Percentiles rank a stretch among this genome's conserved stretches.
phyloP scores from a whole-genome alignment of 2,113 vertebrate genomes.

The Tautogolabrus adspersus region DNA sequence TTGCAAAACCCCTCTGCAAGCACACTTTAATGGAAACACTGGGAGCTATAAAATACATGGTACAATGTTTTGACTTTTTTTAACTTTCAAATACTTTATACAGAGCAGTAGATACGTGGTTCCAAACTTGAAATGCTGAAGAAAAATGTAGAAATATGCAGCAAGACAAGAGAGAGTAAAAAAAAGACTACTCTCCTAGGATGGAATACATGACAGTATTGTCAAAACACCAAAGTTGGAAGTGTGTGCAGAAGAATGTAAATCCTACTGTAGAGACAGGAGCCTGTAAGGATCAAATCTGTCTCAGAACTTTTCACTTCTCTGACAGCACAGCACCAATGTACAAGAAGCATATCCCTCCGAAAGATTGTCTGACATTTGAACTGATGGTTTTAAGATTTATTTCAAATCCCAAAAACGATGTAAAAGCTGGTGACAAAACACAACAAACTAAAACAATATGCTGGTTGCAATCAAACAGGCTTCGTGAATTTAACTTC shows the following conservation, averaged over 20 bases:
- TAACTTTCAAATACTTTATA: constrained; percentile 1
- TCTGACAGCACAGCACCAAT: constrained; percentile 26
- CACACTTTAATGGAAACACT: constrained; percentile 38
- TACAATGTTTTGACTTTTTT: constrained; percentile 29
- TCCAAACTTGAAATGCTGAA: constrained; percentile 11
- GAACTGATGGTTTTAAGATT: not conserved
- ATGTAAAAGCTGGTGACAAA: not conserved
- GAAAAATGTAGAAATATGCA: not conserved
- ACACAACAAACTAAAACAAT: too few relatives aligned
- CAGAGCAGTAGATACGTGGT: constrained; percentile 16
- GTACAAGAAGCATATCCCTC: not conserved
- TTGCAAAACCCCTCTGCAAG: constrained; percentile 25
- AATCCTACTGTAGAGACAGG: constrained; percentile 22
- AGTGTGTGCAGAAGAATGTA: constrained; percentile 24
- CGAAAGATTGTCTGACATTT: too few relatives aligned
- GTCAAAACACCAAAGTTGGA: constrained; percentile 20
- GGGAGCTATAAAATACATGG: constrained; percentile 50
- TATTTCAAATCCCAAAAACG: not conserved
- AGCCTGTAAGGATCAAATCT: constrained; percentile 24
- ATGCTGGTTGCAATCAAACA: too few relatives aligned
- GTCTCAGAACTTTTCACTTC: constrained; percentile 29
- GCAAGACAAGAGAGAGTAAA: not conserved
- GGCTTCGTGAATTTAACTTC: too few relatives aligned
- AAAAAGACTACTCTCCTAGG: not conserved
- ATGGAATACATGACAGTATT: constrained; percentile 5